A percentile compares a stretch with the other conserved stretches of the same genome.
Conservation (phyloP, 2,888 invertebrate genomes). For the Tribolium freemani region DNA sequence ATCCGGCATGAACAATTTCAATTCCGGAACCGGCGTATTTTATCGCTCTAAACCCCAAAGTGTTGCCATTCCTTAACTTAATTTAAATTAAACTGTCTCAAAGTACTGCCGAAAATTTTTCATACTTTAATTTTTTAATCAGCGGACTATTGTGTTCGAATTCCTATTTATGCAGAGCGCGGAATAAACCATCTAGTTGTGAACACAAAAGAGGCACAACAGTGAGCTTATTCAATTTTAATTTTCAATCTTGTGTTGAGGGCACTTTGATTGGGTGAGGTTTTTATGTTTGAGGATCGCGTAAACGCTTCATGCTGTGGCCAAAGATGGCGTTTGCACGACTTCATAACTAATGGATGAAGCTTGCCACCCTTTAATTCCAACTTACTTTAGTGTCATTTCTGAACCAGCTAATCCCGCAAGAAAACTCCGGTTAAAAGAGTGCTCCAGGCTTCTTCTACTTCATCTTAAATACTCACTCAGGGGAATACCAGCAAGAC, state of each 20-base stretch:
- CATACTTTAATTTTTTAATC: not conserved
- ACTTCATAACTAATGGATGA: conserved; percentile 55
- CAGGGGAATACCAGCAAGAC: conserved; percentile 29
- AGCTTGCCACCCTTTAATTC: conserved; percentile 45
- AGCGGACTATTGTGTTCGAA: conserved; percentile 19
- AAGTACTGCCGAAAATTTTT: not conserved
- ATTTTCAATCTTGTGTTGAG: conserved; percentile 44
- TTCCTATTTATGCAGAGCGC: conserved; percentile 26
- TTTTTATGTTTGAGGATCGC: conserved; percentile 37
- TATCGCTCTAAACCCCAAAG: not conserved
- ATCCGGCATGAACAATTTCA: not conserved
- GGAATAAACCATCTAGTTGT: conserved; percentile 19
- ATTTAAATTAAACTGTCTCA: not conserved
- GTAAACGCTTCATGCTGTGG: conserved; percentile 34
- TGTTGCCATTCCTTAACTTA: not conserved
- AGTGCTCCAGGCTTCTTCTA: conserved; percentile 40
- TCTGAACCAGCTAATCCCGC: conserved; percentile 44
- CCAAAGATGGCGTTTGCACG: conserved; percentile 46
- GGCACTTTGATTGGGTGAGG: conserved; percentile 36
- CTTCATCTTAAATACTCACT: conserved; percentile 38
- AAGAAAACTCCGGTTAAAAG: conserved; percentile 46
- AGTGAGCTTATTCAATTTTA: conserved; percentile 43
- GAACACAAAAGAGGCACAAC: conserved; percentile 23
- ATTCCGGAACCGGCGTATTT: not conserved
- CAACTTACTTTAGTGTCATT: conserved; percentile 45